Percentiles rank a stretch among this genome's conserved stretches.
Evolutionary conservation across 2,888 invertebrate species (phyloP).

Genomic region (Rhamnusium bicolor): DNA sequence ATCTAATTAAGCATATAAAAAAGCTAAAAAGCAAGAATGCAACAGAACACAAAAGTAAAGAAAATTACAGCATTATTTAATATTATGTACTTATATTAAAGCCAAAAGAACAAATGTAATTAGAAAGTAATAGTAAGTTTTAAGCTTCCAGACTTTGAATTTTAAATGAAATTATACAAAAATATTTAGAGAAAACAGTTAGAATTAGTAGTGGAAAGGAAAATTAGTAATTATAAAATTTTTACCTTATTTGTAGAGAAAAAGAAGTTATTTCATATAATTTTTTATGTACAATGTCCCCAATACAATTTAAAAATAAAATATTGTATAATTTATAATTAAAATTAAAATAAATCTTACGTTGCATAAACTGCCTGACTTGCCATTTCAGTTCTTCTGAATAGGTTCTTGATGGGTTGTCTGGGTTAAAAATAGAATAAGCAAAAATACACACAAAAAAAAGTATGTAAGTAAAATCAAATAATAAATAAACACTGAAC

Average conservation of each 20-base stretch:
- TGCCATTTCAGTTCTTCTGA: constrained; percentile 67
- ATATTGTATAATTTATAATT: constrained; percentile 31
- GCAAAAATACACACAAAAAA: constrained; percentile 54
- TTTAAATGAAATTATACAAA: not conserved
- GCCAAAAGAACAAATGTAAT: not conserved
- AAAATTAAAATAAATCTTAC: constrained; percentile 63
- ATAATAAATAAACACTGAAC: constrained; percentile 33
- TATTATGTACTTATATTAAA: not conserved
- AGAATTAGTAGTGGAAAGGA: not conserved
- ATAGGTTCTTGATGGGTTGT: constrained; percentile 67
- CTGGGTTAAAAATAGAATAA: constrained; percentile 58
- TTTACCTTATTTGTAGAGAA: not conserved
- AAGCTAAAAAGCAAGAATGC: constrained; percentile 35
- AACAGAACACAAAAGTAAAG: constrained; percentile 2
- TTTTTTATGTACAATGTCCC: not conserved
- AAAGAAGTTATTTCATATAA: not conserved
- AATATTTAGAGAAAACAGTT: not conserved
- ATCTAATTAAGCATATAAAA: constrained; percentile 35
- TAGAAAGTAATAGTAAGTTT: not conserved
- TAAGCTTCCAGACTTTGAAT: not conserved
- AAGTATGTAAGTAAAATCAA: constrained; percentile 48
- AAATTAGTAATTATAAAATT: not conserved
- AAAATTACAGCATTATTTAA: not conserved
- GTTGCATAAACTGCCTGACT: constrained; percentile 67
- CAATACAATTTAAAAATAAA: constrained; percentile 21